Evolutionary conservation across 2,113 vertebrate species (phyloP).

Genomic region (Malurus cyaneus): DNA sequence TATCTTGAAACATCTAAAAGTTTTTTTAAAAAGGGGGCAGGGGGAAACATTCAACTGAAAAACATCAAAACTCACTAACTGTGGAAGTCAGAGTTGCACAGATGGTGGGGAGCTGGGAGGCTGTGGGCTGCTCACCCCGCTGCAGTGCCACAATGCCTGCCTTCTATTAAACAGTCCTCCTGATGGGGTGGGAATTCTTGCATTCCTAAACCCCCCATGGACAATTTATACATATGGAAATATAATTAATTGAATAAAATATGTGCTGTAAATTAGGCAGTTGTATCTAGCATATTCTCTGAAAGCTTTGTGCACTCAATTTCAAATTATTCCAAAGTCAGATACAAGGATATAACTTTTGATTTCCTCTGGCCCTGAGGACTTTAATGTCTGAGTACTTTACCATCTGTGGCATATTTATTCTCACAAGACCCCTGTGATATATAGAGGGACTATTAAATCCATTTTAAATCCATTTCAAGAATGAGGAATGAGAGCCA

Average conservation of each 20-base stretch:
- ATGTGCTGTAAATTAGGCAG: constrained; percentile 8
- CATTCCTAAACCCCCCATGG: neutral
- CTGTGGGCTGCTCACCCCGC: neutral
- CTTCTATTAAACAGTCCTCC: constrained; percentile 3
- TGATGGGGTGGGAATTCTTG: constrained; percentile 17
- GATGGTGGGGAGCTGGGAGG: neutral
- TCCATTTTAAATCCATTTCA: constrained; percentile 10
- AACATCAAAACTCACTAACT: neutral
- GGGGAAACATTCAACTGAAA: neutral
- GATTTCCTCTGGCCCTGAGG: constrained; percentile 35
- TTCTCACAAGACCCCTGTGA: constrained; percentile 7
- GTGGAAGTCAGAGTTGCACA: neutral
- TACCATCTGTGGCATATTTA: constrained; percentile 45
- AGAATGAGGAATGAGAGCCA: neutral
- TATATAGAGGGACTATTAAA: constrained; percentile 21
- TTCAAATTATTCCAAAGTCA: neutral
- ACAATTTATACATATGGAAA: constrained; percentile 31
- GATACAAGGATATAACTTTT: constrained; percentile 31
- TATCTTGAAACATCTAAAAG: neutral
- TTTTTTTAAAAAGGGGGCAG: neutral
- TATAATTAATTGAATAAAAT: constrained; percentile 43
- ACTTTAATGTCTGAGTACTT: constrained; percentile 4
- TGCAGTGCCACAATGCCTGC: neutral
- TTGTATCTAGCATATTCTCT: neutral
- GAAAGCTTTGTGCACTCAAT: constrained; percentile 27